phyloP scores from a whole-genome alignment of 2,797 vertebrate genomes.

The Percopsis omiscomaycus region DNA sequence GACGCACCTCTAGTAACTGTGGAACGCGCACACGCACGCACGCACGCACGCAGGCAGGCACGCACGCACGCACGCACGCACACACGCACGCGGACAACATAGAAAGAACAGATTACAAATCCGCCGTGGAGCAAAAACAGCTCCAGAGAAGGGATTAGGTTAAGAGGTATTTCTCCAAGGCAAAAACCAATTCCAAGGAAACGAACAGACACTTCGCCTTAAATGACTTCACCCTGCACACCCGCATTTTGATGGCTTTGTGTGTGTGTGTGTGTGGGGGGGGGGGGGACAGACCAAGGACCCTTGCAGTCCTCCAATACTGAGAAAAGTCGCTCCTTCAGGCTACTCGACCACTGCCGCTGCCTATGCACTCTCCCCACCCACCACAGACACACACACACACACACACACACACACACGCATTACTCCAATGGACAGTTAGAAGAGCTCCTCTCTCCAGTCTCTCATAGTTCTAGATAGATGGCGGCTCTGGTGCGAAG shows the following conservation, averaged over 20 bases:
- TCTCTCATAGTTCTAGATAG: constrained; percentile 31
- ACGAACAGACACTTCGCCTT: background rate
- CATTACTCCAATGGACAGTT: no score
- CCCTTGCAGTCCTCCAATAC: constrained; percentile 58
- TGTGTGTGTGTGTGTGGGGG: constrained; percentile 23
- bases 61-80: constrained; percentile 9
- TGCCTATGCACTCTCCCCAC: constrained; percentile 28
- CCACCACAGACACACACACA: constrained; percentile 1
- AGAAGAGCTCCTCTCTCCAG: constrained; percentile 12
- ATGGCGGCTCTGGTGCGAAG: constrained; percentile 35
- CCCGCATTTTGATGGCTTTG: constrained; percentile 29
- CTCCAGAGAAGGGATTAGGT: background rate
- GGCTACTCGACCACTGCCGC: constrained; percentile 53
- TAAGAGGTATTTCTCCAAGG: background rate
- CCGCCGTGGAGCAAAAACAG: background rate
- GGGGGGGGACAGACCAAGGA: constrained; percentile 53
- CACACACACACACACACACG: background rate
- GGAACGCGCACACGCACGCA: background rate
- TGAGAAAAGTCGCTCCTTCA: constrained; percentile 52
- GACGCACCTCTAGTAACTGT: constrained; percentile 92
- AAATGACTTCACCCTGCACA: constrained; percentile 19
- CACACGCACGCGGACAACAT: constrained; percentile 6
- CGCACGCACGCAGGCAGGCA: constrained; percentile 5
- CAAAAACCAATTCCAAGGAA: constrained; percentile 21
- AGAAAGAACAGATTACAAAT: background rate